Evolutionary conservation across 2,888 invertebrate species (phyloP).

Genomic region (Teinopalpus imperialis): DNA sequence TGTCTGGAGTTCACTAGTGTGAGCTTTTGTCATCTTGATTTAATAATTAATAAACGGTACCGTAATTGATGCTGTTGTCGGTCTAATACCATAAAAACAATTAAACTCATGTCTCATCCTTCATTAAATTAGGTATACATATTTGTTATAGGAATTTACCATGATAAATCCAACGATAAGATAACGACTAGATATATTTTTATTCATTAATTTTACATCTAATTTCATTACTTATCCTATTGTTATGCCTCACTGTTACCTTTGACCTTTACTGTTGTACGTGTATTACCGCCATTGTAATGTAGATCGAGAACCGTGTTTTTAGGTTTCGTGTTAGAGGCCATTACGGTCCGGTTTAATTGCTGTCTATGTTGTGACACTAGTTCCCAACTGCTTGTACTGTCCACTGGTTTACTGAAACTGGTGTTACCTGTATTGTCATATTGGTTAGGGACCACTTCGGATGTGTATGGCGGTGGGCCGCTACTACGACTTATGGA

Average conservation of each 20-base stretch:
- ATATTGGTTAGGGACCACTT: conserved; percentile 36
- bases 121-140: too few species aligned
- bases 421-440: conserved; percentile 54
- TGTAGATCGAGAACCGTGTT: conserved; percentile 59
- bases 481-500: conserved; percentile 65
- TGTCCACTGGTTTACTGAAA: conserved; percentile 52
- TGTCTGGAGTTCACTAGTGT: too few species aligned
- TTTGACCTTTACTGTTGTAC: conserved; percentile 27
- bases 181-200: conserved; percentile 12
- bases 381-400: conserved; percentile 72
- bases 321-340: conserved; percentile 25
- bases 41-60: too few species aligned
- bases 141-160: not conserved
- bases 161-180: conserved; percentile 13
- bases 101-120: too few species aligned
- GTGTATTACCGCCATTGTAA: conserved; percentile 43
- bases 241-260: conserved; percentile 55
- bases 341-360: conserved; percentile 43
- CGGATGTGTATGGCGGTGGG: conserved; percentile 59
- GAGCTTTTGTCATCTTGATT: too few species aligned
- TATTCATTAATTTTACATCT: conserved; percentile 3
- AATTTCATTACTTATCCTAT: not conserved
- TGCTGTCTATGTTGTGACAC: conserved; percentile 77
- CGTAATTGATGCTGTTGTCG: too few species aligned
- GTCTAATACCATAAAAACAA: too few species aligned